Percentiles rank a stretch among this genome's conserved stretches.
Conservation (phyloP, 2,797 vertebrate genomes). For the Peromyscus eremicus region DNA sequence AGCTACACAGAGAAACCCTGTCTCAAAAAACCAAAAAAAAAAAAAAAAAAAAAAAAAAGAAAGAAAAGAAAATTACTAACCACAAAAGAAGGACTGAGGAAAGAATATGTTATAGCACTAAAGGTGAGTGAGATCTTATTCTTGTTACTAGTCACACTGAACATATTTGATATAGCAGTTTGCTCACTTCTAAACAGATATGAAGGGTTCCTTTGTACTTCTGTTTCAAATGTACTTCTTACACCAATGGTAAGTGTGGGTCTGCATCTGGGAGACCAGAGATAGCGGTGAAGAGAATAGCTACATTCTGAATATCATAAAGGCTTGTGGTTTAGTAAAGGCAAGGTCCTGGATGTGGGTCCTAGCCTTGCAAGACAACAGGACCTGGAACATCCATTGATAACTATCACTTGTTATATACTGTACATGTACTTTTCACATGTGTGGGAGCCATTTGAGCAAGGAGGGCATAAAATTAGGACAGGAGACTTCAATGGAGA, state of each 20-base stretch:
- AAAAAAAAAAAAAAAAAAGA: too few species aligned
- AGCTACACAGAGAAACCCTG: too few species aligned
- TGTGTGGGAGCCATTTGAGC: background rate
- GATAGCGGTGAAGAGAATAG: too few species aligned
- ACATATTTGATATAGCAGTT: conserved; percentile 1
- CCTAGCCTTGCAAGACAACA: background rate
- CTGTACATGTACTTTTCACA: background rate
- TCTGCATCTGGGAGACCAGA: background rate
- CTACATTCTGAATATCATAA: background rate
- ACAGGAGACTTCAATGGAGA: background rate
- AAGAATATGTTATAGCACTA: background rate
- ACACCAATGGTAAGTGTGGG: background rate
- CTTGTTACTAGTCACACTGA: background rate
- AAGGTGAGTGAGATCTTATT: background rate
- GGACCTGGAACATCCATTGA: background rate
- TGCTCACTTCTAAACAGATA: background rate
- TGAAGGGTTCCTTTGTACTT: background rate
- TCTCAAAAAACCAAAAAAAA: too few species aligned
- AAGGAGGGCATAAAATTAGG: background rate
- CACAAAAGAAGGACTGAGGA: background rate
- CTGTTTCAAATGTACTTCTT: background rate
- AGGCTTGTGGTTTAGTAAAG: background rate
- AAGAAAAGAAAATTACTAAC: too few species aligned
- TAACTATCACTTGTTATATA: background rate
- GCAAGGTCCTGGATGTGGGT: background rate